A percentile compares a stretch with the other conserved stretches of the same genome.
Evolutionary conservation across 1,140 invertebrate genomes (phyloP).

Genomic region (Drusus annulatus): DNA sequence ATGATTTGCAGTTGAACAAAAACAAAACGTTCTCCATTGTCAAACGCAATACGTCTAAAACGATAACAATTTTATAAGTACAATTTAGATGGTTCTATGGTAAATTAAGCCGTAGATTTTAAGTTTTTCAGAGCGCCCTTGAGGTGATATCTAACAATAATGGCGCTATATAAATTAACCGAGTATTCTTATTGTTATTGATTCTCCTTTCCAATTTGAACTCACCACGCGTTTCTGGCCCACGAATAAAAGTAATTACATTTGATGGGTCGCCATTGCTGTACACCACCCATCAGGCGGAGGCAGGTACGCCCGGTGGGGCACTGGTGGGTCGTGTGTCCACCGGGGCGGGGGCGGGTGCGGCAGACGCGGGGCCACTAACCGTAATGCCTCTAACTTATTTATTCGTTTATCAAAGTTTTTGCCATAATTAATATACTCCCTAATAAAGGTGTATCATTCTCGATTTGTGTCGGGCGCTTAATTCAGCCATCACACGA

Average conservation of each 20-base stretch:
- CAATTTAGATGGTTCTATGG: too few relatives aligned
- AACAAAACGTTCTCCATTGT: too few relatives aligned
- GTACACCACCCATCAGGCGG: background rate
- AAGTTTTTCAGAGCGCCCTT: too few relatives aligned
- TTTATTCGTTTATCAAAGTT: slow-evolving; percentile 38
- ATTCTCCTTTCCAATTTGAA: background rate
- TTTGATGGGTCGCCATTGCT: slow-evolving; percentile 14
- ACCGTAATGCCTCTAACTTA: slow-evolving; percentile 25
- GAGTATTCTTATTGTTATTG: too few relatives aligned
- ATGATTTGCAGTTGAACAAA: too few relatives aligned
- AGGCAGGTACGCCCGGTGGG: too few relatives aligned
- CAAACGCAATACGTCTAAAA: too few relatives aligned
- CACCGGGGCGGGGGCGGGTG: background rate
- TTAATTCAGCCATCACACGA: background rate
- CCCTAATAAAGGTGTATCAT: slow-evolving; percentile 21
- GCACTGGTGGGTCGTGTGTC: too few relatives aligned
- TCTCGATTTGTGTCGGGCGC: background rate
- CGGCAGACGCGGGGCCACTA: background rate
- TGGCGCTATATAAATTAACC: too few relatives aligned
- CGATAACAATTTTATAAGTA: too few relatives aligned
- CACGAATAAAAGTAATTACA: background rate
- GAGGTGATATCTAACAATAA: too few relatives aligned
- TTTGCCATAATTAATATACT: slow-evolving; percentile 28
- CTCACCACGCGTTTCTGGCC: background rate
- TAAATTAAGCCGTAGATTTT: too few relatives aligned